Base-by-base conservation (phyloP, 2,113 vertebrate genomes). In the Ramphastos sulfuratus region DNA sequence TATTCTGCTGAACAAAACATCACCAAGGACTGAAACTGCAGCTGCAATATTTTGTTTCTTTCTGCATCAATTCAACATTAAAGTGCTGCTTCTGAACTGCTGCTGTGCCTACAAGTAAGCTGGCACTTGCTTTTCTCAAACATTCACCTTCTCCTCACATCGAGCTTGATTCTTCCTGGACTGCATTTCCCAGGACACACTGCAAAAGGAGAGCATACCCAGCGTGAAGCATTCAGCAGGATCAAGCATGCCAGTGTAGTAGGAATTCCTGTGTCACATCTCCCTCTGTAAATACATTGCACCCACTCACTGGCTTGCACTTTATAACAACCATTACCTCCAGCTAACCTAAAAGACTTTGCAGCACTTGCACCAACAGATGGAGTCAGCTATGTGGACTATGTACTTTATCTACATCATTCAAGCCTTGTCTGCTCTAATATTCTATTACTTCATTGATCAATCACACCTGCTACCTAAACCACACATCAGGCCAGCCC, bases 161-260 rank as follows among this genome's bases (percentile, higher is more conserved):
- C 15, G 61, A 24, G 27, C 39, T 73, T 55, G 21, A 76, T 33
- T 74, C 54, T 71, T 59, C 24, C 64, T 27, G 12, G 56, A 94
- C 91, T 89, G 48, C 60, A n/a, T 54, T 89, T 90, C 92, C 87
- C 94, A 81, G 81, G 54, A 31, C 61, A 64, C 37, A 28, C 17
- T 85, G 54, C 56, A 64, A 50, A 71, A 92, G 65, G 35, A 63
- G 31, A 70, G 14, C n/a, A 65, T 5, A 12, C 4, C 46, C 46
- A 52, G 66, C 10, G 0, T 27, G n/a, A 81, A 71, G 61, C 39
- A 54, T 56, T 59, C 14, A 72, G 61, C 39, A 71, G 90, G 78
- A 84, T 10, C 63, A 33, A 87, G n/a, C 67, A 87, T 0, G 1
- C 18, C 85, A 52, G 25, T 1, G 46, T 54, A 82, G 87, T 56